Evolutionary conservation across 2,797 vertebrate genomes (phyloP).

Genomic region (Pseudochirops corinnae): DNA sequence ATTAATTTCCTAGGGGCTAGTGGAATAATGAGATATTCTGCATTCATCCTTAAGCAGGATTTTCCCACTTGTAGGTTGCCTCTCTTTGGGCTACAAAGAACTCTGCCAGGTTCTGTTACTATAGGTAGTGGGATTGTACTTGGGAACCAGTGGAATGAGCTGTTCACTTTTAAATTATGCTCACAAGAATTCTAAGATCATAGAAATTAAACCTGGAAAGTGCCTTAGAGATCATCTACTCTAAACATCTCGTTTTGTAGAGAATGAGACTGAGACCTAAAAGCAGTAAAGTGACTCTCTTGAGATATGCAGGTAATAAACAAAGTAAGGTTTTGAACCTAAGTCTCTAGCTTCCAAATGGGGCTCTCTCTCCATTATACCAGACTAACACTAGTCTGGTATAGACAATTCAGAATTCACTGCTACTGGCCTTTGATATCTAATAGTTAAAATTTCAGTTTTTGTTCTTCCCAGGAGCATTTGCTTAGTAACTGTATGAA

Average conservation of each 20-base stretch:
- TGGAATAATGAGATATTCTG: background rate
- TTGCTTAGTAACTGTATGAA: background rate
- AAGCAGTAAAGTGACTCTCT: background rate
- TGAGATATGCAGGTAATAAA: background rate
- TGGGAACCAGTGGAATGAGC: background rate
- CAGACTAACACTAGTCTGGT: background rate
- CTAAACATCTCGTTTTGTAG: background rate
- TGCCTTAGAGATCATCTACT: background rate
- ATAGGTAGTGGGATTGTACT: background rate
- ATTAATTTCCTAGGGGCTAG: conserved; percentile 23
- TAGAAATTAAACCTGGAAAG: background rate
- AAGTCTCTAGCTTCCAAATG: background rate
- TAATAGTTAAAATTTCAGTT: conserved; percentile 36
- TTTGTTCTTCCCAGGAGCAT: conserved; percentile 12
- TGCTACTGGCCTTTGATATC: background rate
- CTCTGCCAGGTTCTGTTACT: background rate
- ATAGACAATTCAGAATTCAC: conserved; percentile 6
- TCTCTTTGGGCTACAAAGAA: background rate
- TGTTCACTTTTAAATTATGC: background rate
- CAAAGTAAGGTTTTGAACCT: background rate
- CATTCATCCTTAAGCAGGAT: background rate
- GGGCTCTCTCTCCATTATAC: conserved; percentile 30
- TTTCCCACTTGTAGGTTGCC: conserved; percentile 19
- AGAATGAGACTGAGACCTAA: background rate
- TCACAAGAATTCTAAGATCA: background rate